These are phyloP conservation scores for Ranitomeya variabilis DNA, from an alignment of 2,113 vertebrate genomes.

Conservation along the genomic window DNA sequence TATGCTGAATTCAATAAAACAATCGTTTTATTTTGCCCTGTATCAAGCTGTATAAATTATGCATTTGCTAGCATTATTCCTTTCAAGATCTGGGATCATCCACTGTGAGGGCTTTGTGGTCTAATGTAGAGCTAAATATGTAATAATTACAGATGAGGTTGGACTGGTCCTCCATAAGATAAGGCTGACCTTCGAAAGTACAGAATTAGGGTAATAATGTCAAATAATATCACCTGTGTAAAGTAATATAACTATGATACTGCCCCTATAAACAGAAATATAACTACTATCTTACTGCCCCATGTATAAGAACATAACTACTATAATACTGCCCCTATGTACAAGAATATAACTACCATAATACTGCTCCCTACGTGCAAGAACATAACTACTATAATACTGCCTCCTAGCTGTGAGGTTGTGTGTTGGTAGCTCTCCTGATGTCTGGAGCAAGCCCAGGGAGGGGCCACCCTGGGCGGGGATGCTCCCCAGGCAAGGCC, in stretches of 20 bases:
- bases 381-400: too few relatives aligned
- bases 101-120: constrained; percentile 52
- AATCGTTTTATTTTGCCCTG: constrained; percentile 58
- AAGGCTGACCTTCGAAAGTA: neutral
- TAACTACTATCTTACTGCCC: neutral
- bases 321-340: neutral
- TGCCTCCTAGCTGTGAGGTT: too few relatives aligned
- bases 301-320: neutral
- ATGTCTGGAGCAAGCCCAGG: too few relatives aligned
- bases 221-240: neutral
- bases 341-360: too few relatives aligned
- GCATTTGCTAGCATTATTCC: neutral
- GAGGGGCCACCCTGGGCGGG: too few relatives aligned
- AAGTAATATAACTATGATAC: neutral
- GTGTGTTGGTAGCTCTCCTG: too few relatives aligned
- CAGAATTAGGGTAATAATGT: neutral
- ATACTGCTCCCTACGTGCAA: too few relatives aligned
- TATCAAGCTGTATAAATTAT: constrained; percentile 32
- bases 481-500: too few relatives aligned
- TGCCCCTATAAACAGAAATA: neutral
- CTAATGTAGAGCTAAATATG: neutral
- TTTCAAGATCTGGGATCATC: neutral
- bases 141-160: neutral
- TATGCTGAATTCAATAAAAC: constrained; percentile 68
- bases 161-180: neutral